Evolutionary conservation across 2,113 vertebrate genomes (phyloP).

Genomic region (Parotia lawesii): DNA sequence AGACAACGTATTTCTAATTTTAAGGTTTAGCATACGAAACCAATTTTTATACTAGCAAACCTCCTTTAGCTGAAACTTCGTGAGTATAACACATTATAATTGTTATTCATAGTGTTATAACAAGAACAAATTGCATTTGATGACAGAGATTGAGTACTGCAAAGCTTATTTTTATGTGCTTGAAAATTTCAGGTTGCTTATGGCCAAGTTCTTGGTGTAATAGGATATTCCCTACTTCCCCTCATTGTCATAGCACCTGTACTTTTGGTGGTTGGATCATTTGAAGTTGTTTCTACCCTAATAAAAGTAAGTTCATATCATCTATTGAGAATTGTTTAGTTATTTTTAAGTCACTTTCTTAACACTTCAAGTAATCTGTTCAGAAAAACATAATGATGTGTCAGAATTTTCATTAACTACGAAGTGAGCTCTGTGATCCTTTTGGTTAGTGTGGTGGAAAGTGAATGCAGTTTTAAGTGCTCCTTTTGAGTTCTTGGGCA

Average conservation of each 20-base stretch:
- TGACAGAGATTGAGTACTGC: background rate
- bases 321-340: background rate
- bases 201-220: constrained; percentile 96
- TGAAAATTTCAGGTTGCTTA: constrained; percentile 88
- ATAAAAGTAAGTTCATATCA: constrained; percentile 85
- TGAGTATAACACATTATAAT: background rate
- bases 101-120: background rate
- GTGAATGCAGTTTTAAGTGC: background rate
- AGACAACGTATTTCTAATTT: background rate
- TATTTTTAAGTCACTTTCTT: background rate
- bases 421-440: background rate
- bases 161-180: background rate
- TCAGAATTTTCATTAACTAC: background rate
- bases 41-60: background rate
- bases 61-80: background rate
- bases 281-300: constrained; percentile 90
- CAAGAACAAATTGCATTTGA: background rate
- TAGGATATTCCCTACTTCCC: constrained; percentile 96
- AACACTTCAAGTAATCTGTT: background rate
- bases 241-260: constrained; percentile 94
- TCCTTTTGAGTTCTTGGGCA: background rate
- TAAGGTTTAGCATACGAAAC: background rate
- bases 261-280: constrained; percentile 89
- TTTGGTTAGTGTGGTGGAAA: background rate
- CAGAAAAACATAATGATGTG: background rate